Evolutionary conservation across 1,140 invertebrate species (phyloP), one percentile per base, ranked within the genome.

Genomic region (Panagrolaimus sp.): DNA sequence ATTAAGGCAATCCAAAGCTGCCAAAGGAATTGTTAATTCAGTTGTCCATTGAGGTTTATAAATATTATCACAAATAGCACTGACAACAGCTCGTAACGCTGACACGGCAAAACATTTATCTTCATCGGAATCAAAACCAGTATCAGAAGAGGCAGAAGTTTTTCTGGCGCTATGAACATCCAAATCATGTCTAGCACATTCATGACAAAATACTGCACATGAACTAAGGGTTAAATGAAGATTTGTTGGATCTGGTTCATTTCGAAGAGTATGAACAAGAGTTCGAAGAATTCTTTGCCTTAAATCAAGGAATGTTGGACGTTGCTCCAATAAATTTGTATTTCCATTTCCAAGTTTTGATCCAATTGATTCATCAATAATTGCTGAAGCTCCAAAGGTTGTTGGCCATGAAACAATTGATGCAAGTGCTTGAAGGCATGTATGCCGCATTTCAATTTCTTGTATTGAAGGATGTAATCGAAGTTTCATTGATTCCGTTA

Each of bases 231-330:
- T 84, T 89, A 94, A 91, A 77, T 95, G 92, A 6, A 91, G 91
- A 83, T 95, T 95, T 68, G 88, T 87, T 1, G 91, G 88, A 86
- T 94, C 92, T 1, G 88, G 88, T 85, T 94, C 92, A 43, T 90
- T 89, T 86, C 91, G 89, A 21, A 95, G 84, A 5, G 91, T 90
- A 83, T 90, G 91, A 77, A 93, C 90, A 15, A 95, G 85, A 14
- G 93, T 87, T 83, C 93, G 91, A 84, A 91, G 90, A 1, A 94
- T 86, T 62, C 90, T 87, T 1, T 90, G 88, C 82, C 92, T 91
- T 6, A 94, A 85, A 72, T 91, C 90, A 9, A 88, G 86, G 81
- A 93, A 94, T 10, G 89, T 90, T 17, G 44, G 58, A 43, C 58
- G 55, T 17, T 45, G 10, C 15, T 70, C 66, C 1, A 76, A 44